A percentile compares a stretch with the other conserved stretches of the same genome.
Evolutionary conservation across 2,888 invertebrate species (phyloP).

Genomic region (Oscheius sp.): DNA sequence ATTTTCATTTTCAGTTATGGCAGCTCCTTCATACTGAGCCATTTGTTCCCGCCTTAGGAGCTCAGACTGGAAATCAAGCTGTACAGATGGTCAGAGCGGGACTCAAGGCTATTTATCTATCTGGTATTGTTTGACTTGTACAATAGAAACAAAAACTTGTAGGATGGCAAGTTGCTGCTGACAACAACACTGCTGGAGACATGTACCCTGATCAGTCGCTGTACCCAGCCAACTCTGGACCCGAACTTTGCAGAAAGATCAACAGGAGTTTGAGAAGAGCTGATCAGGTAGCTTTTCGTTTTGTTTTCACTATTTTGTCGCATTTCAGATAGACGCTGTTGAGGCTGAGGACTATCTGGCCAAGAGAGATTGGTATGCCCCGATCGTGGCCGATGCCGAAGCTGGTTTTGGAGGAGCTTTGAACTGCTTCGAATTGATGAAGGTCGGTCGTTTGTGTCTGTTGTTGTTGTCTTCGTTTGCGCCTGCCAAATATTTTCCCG

Average conservation of each 20-base stretch:
- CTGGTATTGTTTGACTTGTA: conserved; percentile 58
- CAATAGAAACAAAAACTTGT: not conserved
- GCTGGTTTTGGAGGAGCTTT: conserved; percentile 75
- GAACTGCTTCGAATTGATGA: conserved; percentile 75
- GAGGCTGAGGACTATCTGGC: conserved; percentile 71
- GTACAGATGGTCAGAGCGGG: conserved; percentile 75
- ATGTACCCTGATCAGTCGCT: conserved; percentile 75
- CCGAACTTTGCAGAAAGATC: conserved; percentile 72
- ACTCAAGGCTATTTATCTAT: conserved; percentile 74
- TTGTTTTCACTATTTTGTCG: not conserved
- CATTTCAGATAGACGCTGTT: conserved; percentile 64
- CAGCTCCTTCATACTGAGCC: conserved; percentile 72
- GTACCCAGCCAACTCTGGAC: conserved; percentile 74
- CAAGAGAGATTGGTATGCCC: conserved; percentile 72
- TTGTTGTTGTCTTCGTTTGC: conserved; percentile 23
- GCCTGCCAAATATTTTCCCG: conserved; percentile 28
- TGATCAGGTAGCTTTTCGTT: conserved; percentile 66
- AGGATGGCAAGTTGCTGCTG: conserved; percentile 75
- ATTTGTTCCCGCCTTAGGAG: conserved; percentile 74
- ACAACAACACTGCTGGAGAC: conserved; percentile 74
- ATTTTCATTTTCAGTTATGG: conserved; percentile 64
- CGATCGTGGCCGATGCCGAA: conserved; percentile 74
- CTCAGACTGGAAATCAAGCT: conserved; percentile 74
- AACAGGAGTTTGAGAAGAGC: conserved; percentile 73
- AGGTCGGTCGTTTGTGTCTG: conserved; percentile 55